Conservation (phyloP, 2,888 invertebrate species). For the Conops quadrifasciatus region DNA sequence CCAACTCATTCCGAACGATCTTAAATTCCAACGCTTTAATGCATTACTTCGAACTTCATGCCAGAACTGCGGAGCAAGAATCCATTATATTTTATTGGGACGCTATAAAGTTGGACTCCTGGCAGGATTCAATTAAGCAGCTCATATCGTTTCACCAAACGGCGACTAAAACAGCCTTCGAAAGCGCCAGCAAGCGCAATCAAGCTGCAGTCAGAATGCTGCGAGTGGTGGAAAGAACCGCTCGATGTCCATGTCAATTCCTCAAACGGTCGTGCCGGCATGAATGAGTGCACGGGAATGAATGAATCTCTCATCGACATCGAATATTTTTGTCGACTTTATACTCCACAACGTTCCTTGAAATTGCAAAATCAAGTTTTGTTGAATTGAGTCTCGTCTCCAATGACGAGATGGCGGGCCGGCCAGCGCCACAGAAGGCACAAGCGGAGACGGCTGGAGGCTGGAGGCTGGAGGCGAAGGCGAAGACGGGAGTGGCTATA, state of each 20-base stretch:
- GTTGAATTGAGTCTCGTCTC: constrained; percentile 59
- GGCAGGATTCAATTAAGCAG: no score
- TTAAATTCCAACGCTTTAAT: no score
- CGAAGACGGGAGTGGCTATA: constrained; percentile 49
- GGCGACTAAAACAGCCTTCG: background rate
- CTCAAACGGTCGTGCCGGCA: constrained; percentile 31
- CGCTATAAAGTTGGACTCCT: no score
- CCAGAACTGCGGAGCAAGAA: no score
- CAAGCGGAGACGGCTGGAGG: background rate
- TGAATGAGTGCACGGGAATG: constrained; percentile 40
- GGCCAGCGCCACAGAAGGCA: constrained; percentile 28
- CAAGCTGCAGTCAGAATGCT: background rate
- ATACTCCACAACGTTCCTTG: constrained; percentile 41
- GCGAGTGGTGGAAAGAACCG: background rate
- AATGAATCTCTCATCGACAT: constrained; percentile 16
- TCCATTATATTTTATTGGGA: no score
- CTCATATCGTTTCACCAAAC: background rate
- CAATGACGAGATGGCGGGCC: constrained; percentile 50
- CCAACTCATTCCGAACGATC: no score
- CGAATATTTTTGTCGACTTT: constrained; percentile 23
- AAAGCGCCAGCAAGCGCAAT: constrained; percentile 7
- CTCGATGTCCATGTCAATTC: constrained; percentile 43
- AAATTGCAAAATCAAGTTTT: constrained; percentile 59
- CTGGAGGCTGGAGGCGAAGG: constrained; percentile 30
- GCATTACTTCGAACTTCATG: no score